phyloP scores from a whole-genome alignment of 2,113 vertebrate genomes.

The Triplophysa siluroides region DNA sequence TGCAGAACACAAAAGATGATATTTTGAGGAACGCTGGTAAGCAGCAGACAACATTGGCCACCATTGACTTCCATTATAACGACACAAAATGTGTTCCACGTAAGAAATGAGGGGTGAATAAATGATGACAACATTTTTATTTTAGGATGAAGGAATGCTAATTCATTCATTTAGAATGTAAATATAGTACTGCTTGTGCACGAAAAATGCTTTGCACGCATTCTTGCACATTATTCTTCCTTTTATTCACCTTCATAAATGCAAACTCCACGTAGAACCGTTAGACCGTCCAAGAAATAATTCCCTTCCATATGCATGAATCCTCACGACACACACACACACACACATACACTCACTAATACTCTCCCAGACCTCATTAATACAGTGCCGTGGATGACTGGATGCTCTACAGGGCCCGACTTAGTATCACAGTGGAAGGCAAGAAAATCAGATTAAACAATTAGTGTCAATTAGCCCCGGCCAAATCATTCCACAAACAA shows the following conservation, averaged over 20 bases:
- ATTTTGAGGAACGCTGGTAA: too few species aligned
- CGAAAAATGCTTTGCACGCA: not conserved
- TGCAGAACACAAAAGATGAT: too few species aligned
- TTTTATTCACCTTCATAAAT: not conserved
- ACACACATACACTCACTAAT: not conserved
- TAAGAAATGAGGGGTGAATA: not conserved
- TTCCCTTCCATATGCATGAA: not conserved
- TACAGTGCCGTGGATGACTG: constrained; percentile 53
- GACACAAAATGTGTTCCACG: too few species aligned
- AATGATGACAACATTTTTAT: not conserved
- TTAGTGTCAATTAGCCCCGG: constrained; percentile 99
- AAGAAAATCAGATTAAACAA: constrained; percentile 99
- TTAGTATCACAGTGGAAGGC: constrained; percentile 71
- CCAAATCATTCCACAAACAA: constrained; percentile 98
- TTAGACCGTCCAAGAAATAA: constrained; percentile 17
- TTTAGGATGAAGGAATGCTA: not conserved
- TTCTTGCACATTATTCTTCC: constrained; percentile 7
- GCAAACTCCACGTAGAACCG: not conserved
- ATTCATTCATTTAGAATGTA: not conserved
- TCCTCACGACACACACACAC: constrained; percentile 4
- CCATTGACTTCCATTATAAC: too few species aligned
- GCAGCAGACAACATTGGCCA: too few species aligned
- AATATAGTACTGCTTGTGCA: not conserved
- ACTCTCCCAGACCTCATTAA: constrained; percentile 49
- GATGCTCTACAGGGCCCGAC: constrained; percentile 60